These are phyloP conservation scores for Proterorhinus semilunaris DNA, from an alignment of 2,113 vertebrate genomes.

Conservation along the genomic window DNA sequence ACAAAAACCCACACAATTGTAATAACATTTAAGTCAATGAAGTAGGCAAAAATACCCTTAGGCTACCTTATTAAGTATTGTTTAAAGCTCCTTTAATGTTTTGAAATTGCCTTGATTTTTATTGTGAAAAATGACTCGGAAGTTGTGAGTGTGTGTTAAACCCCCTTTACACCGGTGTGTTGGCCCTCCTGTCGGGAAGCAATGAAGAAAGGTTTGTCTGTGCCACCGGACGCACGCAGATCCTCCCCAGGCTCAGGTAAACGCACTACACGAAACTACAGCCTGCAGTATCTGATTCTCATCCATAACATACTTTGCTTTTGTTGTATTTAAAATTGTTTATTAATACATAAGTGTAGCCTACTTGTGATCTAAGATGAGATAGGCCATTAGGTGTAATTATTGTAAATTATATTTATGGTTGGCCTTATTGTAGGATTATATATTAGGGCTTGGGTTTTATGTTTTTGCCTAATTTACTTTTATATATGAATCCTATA, in stretches of 20 bases:
- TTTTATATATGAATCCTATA: background rate
- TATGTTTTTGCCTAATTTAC: background rate
- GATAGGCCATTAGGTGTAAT: no score
- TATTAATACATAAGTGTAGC: no score
- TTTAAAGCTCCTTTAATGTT: background rate
- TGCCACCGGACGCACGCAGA: conserved; percentile 30
- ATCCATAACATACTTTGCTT: no score
- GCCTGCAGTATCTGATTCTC: background rate
- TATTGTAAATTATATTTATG: no score
- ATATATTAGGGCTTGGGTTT: no score
- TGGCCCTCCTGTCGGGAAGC: background rate
- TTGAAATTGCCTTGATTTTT: background rate
- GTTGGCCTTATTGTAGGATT: no score
- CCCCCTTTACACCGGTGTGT: conserved; percentile 43
- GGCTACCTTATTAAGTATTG: no score
- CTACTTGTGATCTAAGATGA: no score
- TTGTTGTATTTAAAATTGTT: no score
- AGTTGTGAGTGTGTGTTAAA: background rate
- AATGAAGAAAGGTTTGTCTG: conserved; percentile 4
- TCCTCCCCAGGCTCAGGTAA: conserved; percentile 48
- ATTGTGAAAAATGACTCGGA: conserved; percentile 35
- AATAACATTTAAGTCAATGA: no score
- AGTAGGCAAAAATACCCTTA: no score
- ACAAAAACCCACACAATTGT: background rate
- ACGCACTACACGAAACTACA: background rate